phyloP scores from a whole-genome alignment of 2,888 invertebrate species.

The Beris morrisii region DNA sequence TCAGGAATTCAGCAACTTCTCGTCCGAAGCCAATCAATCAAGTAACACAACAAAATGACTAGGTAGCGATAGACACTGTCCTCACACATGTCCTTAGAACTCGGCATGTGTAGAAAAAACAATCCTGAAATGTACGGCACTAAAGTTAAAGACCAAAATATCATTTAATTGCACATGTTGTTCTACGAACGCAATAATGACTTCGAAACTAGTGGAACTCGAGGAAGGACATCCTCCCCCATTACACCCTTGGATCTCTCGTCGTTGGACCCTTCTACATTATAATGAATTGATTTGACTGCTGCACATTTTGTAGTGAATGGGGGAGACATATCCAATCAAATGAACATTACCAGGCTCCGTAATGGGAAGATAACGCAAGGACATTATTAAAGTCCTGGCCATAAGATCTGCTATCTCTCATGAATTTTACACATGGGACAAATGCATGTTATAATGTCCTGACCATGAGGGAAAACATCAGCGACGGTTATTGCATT shows the following conservation, averaged over 20 bases:
- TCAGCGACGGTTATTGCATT: background rate
- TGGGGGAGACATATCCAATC: constrained; percentile 30
- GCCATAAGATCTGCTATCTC: constrained; percentile 1
- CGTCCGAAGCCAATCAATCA: too few relatives aligned
- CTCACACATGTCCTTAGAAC: too few relatives aligned
- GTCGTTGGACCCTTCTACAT: background rate
- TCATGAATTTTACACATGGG: constrained; percentile 37
- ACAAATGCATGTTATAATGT: constrained; percentile 30
- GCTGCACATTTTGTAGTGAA: background rate
- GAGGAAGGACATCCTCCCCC: background rate
- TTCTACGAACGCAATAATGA: too few relatives aligned
- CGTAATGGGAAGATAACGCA: constrained; percentile 8
- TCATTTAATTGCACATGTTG: constrained; percentile 1
- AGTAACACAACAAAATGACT: too few relatives aligned
- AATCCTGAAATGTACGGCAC: too few relatives aligned
- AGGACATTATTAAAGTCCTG: background rate
- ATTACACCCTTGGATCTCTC: background rate
- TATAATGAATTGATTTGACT: constrained; percentile 35
- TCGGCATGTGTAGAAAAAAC: too few relatives aligned
- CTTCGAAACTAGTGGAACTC: too few relatives aligned
- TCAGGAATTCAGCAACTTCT: too few relatives aligned
- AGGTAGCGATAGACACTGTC: too few relatives aligned
- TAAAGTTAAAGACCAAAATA: background rate
- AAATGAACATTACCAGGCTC: constrained; percentile 27
- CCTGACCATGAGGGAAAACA: constrained; percentile 7